Evolutionary conservation across 2,888 invertebrate genomes (phyloP), one percentile per base, ranked within the genome.

Genomic region (Cordylochernes scorpioides): DNA sequence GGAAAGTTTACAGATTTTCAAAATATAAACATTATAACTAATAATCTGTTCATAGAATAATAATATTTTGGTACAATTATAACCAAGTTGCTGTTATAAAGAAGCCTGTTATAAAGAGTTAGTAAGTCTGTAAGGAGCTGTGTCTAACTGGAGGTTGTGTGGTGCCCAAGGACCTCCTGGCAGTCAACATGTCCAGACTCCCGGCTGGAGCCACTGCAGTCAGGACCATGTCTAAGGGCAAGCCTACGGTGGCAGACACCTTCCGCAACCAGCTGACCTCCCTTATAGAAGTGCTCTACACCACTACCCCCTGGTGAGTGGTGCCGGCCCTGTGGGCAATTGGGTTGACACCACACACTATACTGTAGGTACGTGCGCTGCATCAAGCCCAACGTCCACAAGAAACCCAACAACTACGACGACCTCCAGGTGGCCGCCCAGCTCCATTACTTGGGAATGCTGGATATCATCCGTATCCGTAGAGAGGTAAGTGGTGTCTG

Each of bases 401-500:
- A 84, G 52, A 61, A 65, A 30, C 65, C 77, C 0, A 67, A 77
- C 45, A 64, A 67, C 46, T 84, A 72, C 54, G 71, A 70, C 49
- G 68, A 70, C 33, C 64, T 65, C 31, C 58, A 82, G 33, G 82
- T 84, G 2, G 56, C 75, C 42, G 78, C 80, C 46, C 84, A 84
- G 53, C 58, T 84, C 28, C 68, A 70, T 45, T 84, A 84, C 57
- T 61, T 84, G 36, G 84, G 82, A 35, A 82, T 84, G 78, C 61
- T 80, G 50, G 82, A 84, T 52, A 82, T 84, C 41, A 82, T 84
- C 43, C 62, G 78, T 38, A 84, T 84, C 39, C 60, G 82, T 4
- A 70, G 75, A 45, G 80, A 82, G 51, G 82, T 82, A 3, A 30
- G 29, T 12, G 19, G 10, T 28, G 22, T 12, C 12, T 3, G n/a